Base-by-base conservation (phyloP, 2,888 invertebrate genomes). In the Tenthredo amoena region DNA sequence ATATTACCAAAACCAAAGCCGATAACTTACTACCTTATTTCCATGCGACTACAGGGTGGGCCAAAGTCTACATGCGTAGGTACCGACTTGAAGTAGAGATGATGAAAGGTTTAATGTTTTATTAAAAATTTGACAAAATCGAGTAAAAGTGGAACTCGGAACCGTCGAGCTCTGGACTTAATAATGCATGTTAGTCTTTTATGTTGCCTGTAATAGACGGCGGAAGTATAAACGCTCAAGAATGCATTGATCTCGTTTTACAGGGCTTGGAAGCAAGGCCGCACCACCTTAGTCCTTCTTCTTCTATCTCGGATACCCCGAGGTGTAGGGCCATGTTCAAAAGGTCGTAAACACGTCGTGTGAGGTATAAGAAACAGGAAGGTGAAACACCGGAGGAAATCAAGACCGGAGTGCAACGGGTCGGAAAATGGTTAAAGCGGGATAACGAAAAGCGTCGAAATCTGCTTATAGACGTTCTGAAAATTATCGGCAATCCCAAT, bases 11-110 rank as follows among this genome's bases (percentile, higher is more conserved):
- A 47, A 15, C 15, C 5, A 9, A 31, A 10, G 50, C 15, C 68
- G 31, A 68, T 65, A 68, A 83, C 83, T 68, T 47, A 47, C 68
- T 12, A 31, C n/a, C 68, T 47, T 7, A 68, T 83, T 83, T 68
- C 83, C 83, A 83, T 50, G 18, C 43, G 10, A 21, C 72, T 40
- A 58, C 62, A 65, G 40, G 62, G 21, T 43, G 40, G 65, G 37
- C 68, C 4, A 62, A 26, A 62, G 50, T 6, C 18, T 50, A 50
- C 18, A 18, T n/a, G 1, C 18, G 18, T 18, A 50, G 15, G 50
- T 18, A 47, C 43, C 9, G 6, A 7, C 43, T 0, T 50, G 18
- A 4, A 18, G 18, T 50, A 50, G 18, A 50, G 18, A 50, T n/a
- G n/a, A 55, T 55, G 55, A n/a, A 55, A 55, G n/a, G 18, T 55